Percentiles rank a stretch among this genome's conserved stretches.
Evolutionary conservation across 2,113 vertebrate species (phyloP).

Genomic region (Galeopterus variegatus): DNA sequence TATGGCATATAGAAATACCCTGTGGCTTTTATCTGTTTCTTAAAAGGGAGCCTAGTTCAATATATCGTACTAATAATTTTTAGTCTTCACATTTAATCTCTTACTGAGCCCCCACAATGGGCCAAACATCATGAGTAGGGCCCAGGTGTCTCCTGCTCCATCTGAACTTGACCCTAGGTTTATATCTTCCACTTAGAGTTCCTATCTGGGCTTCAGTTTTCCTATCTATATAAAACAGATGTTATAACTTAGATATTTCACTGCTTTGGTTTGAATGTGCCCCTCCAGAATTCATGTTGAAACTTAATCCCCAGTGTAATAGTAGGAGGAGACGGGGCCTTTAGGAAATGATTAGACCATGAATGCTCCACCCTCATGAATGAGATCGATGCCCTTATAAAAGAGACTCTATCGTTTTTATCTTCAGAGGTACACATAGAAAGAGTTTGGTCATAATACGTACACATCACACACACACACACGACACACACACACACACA

Average conservation of each 20-base stretch:
- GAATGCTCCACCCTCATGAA: not conserved
- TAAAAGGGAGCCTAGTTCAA: not conserved
- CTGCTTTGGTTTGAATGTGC: not conserved
- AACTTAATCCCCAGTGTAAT: not conserved
- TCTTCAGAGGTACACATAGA: not conserved
- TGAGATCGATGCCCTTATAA: not conserved
- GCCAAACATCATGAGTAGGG: not conserved
- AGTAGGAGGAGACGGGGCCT: not conserved
- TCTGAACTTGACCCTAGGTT: not conserved
- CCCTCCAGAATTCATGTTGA: not conserved
- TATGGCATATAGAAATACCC: not conserved
- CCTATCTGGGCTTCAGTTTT: not conserved
- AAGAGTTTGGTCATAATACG: not conserved
- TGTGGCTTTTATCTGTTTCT: not conserved
- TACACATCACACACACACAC: not conserved
- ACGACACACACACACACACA: not conserved
- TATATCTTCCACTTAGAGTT: not conserved
- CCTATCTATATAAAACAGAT: not conserved
- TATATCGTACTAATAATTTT: not conserved
- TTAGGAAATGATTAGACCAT: not conserved
- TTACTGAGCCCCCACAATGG: not conserved
- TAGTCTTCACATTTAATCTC: not conserved
- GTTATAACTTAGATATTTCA: not conserved
- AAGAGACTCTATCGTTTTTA: not conserved
- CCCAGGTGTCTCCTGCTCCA: rapidly evolving